phyloP scores from a whole-genome alignment of 2,888 invertebrate species.

The Zygaena filipendulae region DNA sequence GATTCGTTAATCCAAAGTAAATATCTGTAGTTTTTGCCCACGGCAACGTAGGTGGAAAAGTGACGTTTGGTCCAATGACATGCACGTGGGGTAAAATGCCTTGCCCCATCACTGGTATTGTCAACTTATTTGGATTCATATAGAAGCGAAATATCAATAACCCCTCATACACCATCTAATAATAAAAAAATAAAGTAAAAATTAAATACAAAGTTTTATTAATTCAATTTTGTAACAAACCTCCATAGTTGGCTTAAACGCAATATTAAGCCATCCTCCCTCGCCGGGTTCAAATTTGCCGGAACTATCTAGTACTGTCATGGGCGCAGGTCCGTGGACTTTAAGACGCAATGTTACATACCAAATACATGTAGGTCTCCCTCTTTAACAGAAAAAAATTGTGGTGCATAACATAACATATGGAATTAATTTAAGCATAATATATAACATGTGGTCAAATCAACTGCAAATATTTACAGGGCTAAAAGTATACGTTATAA shows the following conservation, averaged over 20 bases:
- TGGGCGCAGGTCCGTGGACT: constrained; percentile 34
- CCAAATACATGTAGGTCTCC: constrained; percentile 68
- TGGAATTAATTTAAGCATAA: too few relatives aligned
- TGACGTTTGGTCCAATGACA: constrained; percentile 56
- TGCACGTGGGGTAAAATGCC: constrained; percentile 64
- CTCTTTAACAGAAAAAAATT: too few relatives aligned
- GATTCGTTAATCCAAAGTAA: constrained; percentile 71
- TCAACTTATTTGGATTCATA: constrained; percentile 56
- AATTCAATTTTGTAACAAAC: too few relatives aligned
- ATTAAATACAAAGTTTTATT: neutral
- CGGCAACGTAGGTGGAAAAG: constrained; percentile 72
- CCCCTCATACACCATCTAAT: constrained; percentile 50
- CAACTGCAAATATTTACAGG: too few relatives aligned
- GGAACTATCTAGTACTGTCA: constrained; percentile 40
- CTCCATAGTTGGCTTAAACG: constrained; percentile 67
- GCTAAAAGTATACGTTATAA: too few relatives aligned
- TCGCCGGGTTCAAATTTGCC: constrained; percentile 61
- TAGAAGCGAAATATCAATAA: constrained; percentile 52
- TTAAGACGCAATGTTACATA: constrained; percentile 43
- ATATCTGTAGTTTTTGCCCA: constrained; percentile 69
- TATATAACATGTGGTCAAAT: too few relatives aligned
- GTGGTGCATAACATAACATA: too few relatives aligned
- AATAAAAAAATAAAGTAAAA: constrained; percentile 8
- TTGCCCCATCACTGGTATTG: constrained; percentile 56
- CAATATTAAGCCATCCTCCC: constrained; percentile 59